A percentile compares a stretch with the other conserved stretches of the same genome.
Conservation (phyloP, 2,888 invertebrate genomes). For the Papilio gigon region DNA sequence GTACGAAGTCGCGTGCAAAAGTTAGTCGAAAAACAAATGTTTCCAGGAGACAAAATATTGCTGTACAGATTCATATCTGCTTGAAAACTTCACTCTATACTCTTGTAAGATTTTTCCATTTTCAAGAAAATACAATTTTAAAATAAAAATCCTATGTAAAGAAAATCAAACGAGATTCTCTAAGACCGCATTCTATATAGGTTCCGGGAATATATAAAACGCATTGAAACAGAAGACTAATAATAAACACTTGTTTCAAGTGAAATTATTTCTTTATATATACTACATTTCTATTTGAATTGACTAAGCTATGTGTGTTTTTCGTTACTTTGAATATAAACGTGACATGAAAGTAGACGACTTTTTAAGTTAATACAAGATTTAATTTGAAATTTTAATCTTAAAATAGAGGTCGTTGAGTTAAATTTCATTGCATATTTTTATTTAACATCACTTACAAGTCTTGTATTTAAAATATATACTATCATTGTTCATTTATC, state of each 20-base stretch:
- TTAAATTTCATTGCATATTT: no score
- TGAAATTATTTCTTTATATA: neutral
- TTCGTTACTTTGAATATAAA: conserved; percentile 12
- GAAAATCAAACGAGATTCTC: conserved; percentile 5
- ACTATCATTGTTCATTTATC: no score
- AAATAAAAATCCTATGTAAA: conserved; percentile 15
- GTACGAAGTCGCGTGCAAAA: no score
- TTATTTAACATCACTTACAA: no score
- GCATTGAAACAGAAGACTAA: no score
- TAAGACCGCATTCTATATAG: conserved; percentile 1
- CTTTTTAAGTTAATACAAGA: neutral
- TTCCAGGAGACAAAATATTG: no score
- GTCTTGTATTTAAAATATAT: no score
- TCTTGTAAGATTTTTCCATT: neutral
- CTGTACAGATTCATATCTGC: neutral
- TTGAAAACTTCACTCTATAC: neutral
- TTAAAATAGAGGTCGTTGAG: neutral
- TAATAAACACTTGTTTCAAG: neutral
- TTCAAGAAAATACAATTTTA: conserved; percentile 3
- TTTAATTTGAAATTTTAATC: neutral
- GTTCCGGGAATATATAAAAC: conserved; percentile 6
- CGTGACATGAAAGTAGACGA: neutral
- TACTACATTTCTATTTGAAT: conserved; percentile 12
- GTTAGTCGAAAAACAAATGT: no score
- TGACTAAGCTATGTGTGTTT: conserved; percentile 1